Evolutionary conservation across 2,797 vertebrate species (phyloP).

Genomic region (Telmatherina bonti): DNA sequence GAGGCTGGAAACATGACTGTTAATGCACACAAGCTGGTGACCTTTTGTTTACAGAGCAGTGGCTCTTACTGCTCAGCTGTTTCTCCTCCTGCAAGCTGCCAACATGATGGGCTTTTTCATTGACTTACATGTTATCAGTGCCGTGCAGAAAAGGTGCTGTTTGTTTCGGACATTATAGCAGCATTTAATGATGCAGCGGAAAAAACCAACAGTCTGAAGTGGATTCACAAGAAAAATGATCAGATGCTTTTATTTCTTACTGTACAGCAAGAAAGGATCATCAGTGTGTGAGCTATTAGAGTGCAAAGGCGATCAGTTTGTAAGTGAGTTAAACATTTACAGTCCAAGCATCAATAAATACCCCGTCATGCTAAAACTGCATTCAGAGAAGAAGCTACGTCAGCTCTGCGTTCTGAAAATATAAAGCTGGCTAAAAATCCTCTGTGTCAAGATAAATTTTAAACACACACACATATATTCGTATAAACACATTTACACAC

Average conservation of each 20-base stretch:
- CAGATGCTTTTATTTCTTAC: not conserved
- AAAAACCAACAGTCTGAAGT: not conserved
- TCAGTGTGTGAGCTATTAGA: no score
- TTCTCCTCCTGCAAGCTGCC: slow-evolving; percentile 30
- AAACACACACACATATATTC: no score
- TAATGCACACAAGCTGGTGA: slow-evolving; percentile 54
- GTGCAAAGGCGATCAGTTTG: not conserved
- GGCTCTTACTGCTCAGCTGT: slow-evolving; percentile 36
- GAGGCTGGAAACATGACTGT: slow-evolving; percentile 46
- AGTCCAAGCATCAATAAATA: not conserved
- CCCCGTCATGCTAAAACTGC: no score
- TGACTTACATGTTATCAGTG: slow-evolving; percentile 51
- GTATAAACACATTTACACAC: no score
- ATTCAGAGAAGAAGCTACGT: no score
- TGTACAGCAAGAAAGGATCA: not conserved
- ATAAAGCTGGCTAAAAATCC: no score
- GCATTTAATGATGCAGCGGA: slow-evolving; percentile 11
- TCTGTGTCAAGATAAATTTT: no score
- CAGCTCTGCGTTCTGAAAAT: no score
- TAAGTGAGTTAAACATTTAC: not conserved
- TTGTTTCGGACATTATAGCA: slow-evolving; percentile 40
- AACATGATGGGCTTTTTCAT: slow-evolving; percentile 60
- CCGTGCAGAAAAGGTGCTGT: slow-evolving; percentile 44
- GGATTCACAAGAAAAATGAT: not conserved
- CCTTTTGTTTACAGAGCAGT: slow-evolving; percentile 64